phyloP scores from a whole-genome alignment of 2,888 invertebrate genomes.

The Scelioninae gen. 1 region DNA sequence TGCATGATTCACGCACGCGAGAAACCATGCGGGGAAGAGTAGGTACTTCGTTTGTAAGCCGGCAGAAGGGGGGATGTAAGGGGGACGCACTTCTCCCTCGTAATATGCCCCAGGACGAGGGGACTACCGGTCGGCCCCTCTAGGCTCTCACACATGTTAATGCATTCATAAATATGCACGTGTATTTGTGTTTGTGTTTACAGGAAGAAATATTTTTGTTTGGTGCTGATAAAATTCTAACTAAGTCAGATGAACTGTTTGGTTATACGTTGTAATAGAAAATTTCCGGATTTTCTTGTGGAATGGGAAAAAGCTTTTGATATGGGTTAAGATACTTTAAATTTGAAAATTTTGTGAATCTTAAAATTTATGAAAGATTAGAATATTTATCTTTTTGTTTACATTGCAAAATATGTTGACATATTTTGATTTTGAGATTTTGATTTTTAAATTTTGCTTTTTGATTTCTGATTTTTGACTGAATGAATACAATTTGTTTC shows the following conservation, averaged over 20 bases:
- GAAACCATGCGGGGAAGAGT: constrained; percentile 70
- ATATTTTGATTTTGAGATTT: too few relatives aligned
- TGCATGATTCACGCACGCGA: constrained; percentile 83
- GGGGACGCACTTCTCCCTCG: constrained; percentile 75
- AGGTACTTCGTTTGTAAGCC: constrained; percentile 64
- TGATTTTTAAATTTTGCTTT: too few relatives aligned
- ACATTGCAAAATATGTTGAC: too few relatives aligned
- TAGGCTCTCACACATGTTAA: neutral
- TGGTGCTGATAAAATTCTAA: neutral
- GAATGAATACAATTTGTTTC: too few relatives aligned
- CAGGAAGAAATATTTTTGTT: constrained; percentile 20
- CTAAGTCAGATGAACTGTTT: neutral
- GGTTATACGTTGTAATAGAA: too few relatives aligned
- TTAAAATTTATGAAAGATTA: too few relatives aligned
- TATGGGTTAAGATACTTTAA: too few relatives aligned
- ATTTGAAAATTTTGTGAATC: too few relatives aligned
- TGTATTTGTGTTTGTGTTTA: constrained; percentile 8
- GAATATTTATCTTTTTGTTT: too few relatives aligned
- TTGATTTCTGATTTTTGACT: too few relatives aligned
- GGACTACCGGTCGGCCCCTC: constrained; percentile 66
- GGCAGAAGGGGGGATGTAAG: constrained; percentile 65
- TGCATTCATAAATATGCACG: constrained; percentile 57
- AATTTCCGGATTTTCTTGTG: too few relatives aligned
- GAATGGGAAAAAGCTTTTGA: too few relatives aligned
- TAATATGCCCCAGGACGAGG: constrained; percentile 73